Base-by-base conservation (phyloP, 2,888 invertebrate genomes). In the Mantis religiosa region DNA sequence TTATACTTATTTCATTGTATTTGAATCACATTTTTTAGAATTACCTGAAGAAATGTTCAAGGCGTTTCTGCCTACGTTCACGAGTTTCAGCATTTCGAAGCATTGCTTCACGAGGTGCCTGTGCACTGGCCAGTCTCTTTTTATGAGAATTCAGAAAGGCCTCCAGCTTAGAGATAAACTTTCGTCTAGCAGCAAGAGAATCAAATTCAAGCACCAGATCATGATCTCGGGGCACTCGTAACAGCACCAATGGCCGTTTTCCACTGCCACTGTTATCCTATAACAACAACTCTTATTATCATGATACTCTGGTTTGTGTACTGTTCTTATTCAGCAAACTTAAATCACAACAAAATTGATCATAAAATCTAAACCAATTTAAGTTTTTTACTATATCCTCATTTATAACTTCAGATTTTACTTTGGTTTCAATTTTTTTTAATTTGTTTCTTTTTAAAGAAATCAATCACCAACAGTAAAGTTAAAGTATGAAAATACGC, bases 161-260 rank as follows among this genome's bases (percentile, higher is more conserved):
- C 92, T 98, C 98, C 84, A 98, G 93, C 93, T 98, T 98, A 90
- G 96, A 95, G 54, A 98, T 95, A 92, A 98, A 98, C 93, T 98
- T 98, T 91, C 97, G 95, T 82, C 98, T 94, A 0, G 96, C 96
- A 0, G 96, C 96, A 82, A 96, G 93, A 0, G 97, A 96, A 92
- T 98, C 98, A 92, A 99, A 96, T 93, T 99, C 98, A 88, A 99
- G 94, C 25, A 98, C 98, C 90, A 99, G 94, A 93, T 99, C 99
- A 92, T 99, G 98, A 93, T 98, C 98, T 85, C 97, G 95, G 0
- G 97, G 97, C 20, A 97, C 97, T 81, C 97, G 94, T 83, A 98
- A 93, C 47, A 98, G 93, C 12, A 98, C 96, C 92, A 98, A 95
- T 0, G 98, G 98, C 88, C 97, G 95, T 92, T 96, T 97, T 91